A percentile compares a stretch with the other conserved stretches of the same genome.
These are phyloP conservation scores for Magallana gigas DNA, from an alignment of 1,140 invertebrate genomes.

Conservation along the genomic window DNA sequence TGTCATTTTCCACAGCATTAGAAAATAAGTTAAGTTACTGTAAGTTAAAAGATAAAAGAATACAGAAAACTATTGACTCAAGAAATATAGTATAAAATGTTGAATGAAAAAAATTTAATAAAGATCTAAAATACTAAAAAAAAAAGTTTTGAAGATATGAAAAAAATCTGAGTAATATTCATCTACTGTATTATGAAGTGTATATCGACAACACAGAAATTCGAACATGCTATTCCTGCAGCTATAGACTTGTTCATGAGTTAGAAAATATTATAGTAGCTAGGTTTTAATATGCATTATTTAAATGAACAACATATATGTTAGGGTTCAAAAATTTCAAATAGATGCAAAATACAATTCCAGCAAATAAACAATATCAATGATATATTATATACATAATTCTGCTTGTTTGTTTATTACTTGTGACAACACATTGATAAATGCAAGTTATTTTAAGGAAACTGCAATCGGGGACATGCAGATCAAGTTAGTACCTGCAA, in stretches of 20 bases:
- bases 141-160: background rate
- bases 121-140: background rate
- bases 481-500: constrained; percentile 14
- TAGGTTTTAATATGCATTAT: too few relatives aligned
- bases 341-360: too few relatives aligned
- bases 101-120: background rate
- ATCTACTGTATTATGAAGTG: background rate
- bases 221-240: background rate
- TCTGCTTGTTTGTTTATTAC: background rate
- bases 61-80: background rate
- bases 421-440: background rate
- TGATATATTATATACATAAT: too few relatives aligned
- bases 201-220: background rate
- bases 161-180: background rate
- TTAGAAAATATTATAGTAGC: too few relatives aligned
- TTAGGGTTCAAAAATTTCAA: too few relatives aligned
- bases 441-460: constrained; percentile 15
- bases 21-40: background rate
- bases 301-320: too few relatives aligned
- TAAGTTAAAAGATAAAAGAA: background rate
- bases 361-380: too few relatives aligned
- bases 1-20: background rate
- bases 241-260: background rate
- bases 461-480: constrained; percentile 1
- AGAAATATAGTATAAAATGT: background rate